These are phyloP conservation scores for Tridacna crocea DNA, from an alignment of 2,888 invertebrate genomes.

Conservation along the genomic window DNA sequence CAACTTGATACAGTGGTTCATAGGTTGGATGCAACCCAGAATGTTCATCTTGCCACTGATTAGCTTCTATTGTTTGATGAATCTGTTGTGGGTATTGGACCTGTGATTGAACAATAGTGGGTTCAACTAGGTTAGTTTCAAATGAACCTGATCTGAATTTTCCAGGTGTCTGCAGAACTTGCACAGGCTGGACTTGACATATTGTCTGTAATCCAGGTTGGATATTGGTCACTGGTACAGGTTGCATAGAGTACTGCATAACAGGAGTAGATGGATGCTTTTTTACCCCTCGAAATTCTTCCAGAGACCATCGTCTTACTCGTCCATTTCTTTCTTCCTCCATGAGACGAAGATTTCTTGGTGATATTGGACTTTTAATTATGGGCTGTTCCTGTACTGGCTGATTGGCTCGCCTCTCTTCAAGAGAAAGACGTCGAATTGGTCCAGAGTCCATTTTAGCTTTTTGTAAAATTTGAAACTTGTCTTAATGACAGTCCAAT, in stretches of 20 bases:
- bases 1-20: slow-evolving; percentile 10
- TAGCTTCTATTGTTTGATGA: not conserved
- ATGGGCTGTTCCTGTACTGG: not conserved
- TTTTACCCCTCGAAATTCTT: slow-evolving; percentile 14
- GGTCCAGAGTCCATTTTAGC: slow-evolving; percentile 5
- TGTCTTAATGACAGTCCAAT: not conserved
- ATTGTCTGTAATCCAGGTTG: not conserved
- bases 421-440: slow-evolving; percentile 10
- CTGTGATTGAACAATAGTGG: not conserved
- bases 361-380: slow-evolving; percentile 7
- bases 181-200: slow-evolving; percentile 17
- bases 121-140: not conserved
- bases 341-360: slow-evolving; percentile 2
- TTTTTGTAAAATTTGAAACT: not conserved
- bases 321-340: slow-evolving; percentile 13
- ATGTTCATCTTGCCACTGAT: not conserved
- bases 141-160: slow-evolving; percentile 10
- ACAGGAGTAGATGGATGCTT: not conserved
- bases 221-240: slow-evolving; percentile 1
- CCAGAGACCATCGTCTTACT: slow-evolving; percentile 11
- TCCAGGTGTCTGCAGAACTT: not conserved
- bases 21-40: not conserved
- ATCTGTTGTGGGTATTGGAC: not conserved
- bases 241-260: slow-evolving; percentile 11
- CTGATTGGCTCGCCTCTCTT: not conserved